phyloP scores from a whole-genome alignment of 2,888 invertebrate genomes.

The Nesidiocoris tenuis region DNA sequence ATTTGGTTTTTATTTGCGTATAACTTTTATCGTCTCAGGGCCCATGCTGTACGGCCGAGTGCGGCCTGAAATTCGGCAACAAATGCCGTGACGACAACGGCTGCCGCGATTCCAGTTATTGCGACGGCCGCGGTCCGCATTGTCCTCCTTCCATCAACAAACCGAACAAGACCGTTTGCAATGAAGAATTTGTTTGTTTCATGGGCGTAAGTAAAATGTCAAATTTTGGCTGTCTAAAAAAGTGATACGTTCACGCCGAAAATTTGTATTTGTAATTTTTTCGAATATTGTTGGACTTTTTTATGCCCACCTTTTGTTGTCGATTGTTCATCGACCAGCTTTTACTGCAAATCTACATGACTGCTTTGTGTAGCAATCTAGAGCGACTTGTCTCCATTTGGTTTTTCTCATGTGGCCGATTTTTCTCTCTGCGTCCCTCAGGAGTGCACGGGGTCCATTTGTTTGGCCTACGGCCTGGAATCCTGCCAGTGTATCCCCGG shows the following conservation, averaged over 20 bases:
- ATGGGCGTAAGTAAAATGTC: constrained; percentile 85
- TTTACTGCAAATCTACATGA: no score
- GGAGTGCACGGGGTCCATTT: constrained; percentile 98
- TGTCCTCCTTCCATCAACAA: constrained; percentile 92
- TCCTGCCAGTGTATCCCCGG: constrained; percentile 90
- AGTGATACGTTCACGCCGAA: not conserved
- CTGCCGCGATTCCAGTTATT: constrained; percentile 87
- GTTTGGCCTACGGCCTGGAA: constrained; percentile 91
- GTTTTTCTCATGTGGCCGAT: constrained; percentile 3
- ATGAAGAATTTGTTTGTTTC: constrained; percentile 94
- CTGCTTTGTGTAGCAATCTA: no score
- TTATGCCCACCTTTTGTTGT: no score
- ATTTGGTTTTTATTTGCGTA: no score
- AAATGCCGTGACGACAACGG: constrained; percentile 92
- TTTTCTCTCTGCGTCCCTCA: constrained; percentile 52
- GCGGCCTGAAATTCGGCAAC: constrained; percentile 79
- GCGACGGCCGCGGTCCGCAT: constrained; percentile 82
- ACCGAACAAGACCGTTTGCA: constrained; percentile 92
- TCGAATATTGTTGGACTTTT: not conserved
- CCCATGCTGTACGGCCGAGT: constrained; percentile 89
- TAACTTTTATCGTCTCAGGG: constrained; percentile 62
- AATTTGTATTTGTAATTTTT: not conserved
- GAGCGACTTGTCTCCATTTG: no score
- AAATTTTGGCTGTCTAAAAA: not conserved
- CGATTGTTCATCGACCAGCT: no score